phyloP scores from a whole-genome alignment of 2,888 invertebrate genomes.

The Elmis aenea region DNA sequence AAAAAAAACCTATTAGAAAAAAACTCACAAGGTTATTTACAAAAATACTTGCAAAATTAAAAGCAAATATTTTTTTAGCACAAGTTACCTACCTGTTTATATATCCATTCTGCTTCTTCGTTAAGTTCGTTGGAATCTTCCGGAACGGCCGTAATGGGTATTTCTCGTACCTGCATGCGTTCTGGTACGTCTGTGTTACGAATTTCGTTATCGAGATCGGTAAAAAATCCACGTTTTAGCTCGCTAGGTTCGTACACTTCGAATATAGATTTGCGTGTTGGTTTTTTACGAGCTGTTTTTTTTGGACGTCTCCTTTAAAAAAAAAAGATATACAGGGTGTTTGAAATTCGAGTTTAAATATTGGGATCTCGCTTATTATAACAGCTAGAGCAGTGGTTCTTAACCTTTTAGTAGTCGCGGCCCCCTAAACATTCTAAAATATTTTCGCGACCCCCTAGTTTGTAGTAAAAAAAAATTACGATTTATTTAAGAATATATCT shows the following conservation, averaged over 20 bases:
- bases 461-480: too few relatives aligned
- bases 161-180: slow-evolving; percentile 84
- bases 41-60: slow-evolving; percentile 2
- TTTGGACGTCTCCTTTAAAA: slow-evolving; percentile 58
- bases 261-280: slow-evolving; percentile 80
- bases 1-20: slow-evolving; percentile 5
- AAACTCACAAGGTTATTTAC: slow-evolving; percentile 1
- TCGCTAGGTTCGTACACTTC: slow-evolving; percentile 98
- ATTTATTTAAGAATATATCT: too few relatives aligned
- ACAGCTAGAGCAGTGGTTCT: too few relatives aligned
- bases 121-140: slow-evolving; percentile 85
- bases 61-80: too few relatives aligned
- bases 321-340: slow-evolving; percentile 1
- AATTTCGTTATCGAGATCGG: slow-evolving; percentile 88
- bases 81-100: slow-evolving; percentile 64
- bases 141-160: slow-evolving; percentile 77
- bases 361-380: too few relatives aligned
- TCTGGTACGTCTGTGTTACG: slow-evolving; percentile 86
- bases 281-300: slow-evolving; percentile 70
- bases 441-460: too few relatives aligned
- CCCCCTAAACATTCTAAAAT: too few relatives aligned
- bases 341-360: too few relatives aligned
- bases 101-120: slow-evolving; percentile 97
- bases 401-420: too few relatives aligned
- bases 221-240: slow-evolving; percentile 91